Evolutionary conservation across 2,113 vertebrate genomes (phyloP).

Genomic region (Rhea americana): DNA sequence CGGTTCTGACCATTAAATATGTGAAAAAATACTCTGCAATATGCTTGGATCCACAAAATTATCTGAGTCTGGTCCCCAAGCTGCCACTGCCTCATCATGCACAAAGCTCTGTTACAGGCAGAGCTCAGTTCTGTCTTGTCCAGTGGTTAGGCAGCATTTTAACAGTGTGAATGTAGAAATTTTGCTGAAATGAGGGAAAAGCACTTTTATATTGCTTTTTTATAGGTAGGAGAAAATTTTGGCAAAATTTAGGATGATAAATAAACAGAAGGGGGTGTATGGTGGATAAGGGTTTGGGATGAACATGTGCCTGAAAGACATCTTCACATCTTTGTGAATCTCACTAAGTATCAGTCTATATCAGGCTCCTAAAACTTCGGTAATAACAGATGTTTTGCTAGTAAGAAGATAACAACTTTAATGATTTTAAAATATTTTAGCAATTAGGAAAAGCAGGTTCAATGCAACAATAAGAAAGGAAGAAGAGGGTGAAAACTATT

Average conservation of each 20-base stretch:
- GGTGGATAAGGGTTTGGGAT: background rate
- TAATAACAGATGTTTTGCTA: background rate
- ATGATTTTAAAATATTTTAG: background rate
- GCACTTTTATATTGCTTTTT: background rate
- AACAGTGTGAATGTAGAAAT: fast-evolving
- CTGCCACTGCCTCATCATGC: background rate
- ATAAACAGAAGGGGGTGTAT: background rate
- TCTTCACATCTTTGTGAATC: background rate
- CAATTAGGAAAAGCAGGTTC: background rate
- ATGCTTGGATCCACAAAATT: background rate
- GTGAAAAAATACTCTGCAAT: background rate
- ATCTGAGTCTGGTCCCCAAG: background rate
- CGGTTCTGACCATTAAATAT: background rate
- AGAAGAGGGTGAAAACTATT: background rate
- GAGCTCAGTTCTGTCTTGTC: background rate
- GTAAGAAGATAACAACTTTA: background rate
- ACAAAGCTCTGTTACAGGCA: background rate
- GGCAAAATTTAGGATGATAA: background rate
- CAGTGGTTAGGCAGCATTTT: background rate
- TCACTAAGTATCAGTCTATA: background rate
- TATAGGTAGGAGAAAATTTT: background rate
- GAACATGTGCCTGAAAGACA: background rate
- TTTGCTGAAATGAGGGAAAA: background rate
- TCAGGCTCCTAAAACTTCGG: background rate
- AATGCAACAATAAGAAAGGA: background rate